phyloP scores from a whole-genome alignment of 2,797 vertebrate genomes.

The Cottoperca gobio region DNA sequence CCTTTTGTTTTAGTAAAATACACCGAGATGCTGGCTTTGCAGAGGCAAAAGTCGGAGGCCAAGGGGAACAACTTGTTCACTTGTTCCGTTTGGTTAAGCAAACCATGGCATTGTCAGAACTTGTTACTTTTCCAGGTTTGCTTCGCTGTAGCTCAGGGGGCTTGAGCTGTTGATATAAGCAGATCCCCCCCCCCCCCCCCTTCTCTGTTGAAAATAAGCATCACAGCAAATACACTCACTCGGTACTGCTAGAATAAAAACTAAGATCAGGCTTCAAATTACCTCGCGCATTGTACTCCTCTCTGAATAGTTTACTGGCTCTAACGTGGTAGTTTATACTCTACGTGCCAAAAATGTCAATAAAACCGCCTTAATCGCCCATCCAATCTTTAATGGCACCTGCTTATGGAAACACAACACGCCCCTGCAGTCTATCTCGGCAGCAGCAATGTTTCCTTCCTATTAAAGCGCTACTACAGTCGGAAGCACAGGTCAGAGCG shows the following conservation, averaged over 20 bases:
- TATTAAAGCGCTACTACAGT: slow-evolving; percentile 49
- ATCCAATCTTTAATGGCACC: slow-evolving; percentile 79
- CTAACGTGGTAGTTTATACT: slow-evolving; percentile 73
- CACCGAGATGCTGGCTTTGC: slow-evolving; percentile 68
- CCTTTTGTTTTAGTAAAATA: slow-evolving; percentile 78
- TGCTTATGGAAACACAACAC: slow-evolving; percentile 79
- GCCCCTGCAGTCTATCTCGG: slow-evolving; percentile 67
- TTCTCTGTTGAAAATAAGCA: slow-evolving; percentile 57
- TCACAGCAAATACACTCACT: slow-evolving; percentile 50
- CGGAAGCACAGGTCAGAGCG: slow-evolving; percentile 59
- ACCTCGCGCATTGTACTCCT: slow-evolving; percentile 56
- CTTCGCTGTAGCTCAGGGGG: slow-evolving; percentile 42
- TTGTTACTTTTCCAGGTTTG: slow-evolving; percentile 67
- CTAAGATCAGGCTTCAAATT: slow-evolving; percentile 57
- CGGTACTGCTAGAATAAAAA: slow-evolving; percentile 47
- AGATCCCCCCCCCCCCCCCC: too few species aligned
- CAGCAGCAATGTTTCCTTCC: slow-evolving; percentile 72
- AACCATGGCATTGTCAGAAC: slow-evolving; percentile 68
- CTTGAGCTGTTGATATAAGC: slow-evolving; percentile 56
- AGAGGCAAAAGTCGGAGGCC: slow-evolving; percentile 67
- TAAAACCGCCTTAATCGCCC: slow-evolving; percentile 77
- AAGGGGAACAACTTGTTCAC: slow-evolving; percentile 77
- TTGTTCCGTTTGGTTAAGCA: slow-evolving; percentile 75
- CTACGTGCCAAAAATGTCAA: slow-evolving; percentile 81
- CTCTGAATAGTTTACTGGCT: slow-evolving; percentile 66